These are phyloP conservation scores for Athripsodes cinereus DNA, from an alignment of 2,888 invertebrate species.

Conservation along the genomic window DNA sequence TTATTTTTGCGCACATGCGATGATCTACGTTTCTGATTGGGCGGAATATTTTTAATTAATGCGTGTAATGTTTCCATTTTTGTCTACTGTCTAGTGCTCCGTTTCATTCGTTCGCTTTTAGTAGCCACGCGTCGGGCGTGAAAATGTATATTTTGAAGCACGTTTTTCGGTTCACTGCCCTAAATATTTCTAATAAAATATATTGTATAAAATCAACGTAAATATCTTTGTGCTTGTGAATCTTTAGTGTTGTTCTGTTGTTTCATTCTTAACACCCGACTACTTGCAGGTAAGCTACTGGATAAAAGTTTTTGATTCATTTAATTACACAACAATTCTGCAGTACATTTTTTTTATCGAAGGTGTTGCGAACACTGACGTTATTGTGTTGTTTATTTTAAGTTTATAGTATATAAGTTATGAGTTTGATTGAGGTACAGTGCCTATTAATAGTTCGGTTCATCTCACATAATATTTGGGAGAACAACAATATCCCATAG, in stretches of 20 bases:
- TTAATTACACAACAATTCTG: no score
- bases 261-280: background rate
- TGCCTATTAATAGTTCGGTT: no score
- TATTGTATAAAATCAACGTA: background rate
- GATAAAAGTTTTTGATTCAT: no score
- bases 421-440: no score
- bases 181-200: background rate
- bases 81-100: background rate
- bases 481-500: no score
- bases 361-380: no score
- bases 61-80: conserved; percentile 2
- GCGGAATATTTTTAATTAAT: conserved; percentile 2
- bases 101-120: background rate
- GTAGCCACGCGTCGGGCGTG: conserved; percentile 1
- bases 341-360: no score
- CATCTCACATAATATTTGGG: no score
- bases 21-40: background rate
- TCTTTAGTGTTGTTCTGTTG: no score
- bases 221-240: background rate
- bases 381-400: no score
- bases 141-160: background rate
- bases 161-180: background rate
- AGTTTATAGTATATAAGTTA: no score
- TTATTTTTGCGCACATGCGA: conserved; percentile 2
- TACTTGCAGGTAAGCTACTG: background rate